Base-by-base conservation (phyloP, 2,888 invertebrate genomes). In the Magallana nippona region DNA sequence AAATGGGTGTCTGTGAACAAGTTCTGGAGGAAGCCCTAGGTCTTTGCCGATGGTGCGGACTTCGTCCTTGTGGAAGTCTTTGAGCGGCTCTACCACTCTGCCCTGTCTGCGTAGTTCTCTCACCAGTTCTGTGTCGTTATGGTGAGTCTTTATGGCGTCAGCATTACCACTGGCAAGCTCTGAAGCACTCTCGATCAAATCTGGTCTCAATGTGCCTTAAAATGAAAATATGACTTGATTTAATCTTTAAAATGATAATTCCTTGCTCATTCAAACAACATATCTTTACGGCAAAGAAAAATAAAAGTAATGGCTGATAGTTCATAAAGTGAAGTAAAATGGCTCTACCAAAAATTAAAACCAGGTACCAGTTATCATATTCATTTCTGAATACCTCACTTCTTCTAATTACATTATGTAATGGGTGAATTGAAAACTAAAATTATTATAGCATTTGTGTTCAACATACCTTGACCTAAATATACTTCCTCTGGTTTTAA, bases 11-110 rank as follows among this genome's bases (percentile, higher is more conserved):
- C 99, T 96, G 95, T 97, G 96, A 85, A 99, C 97, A 89, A 99
- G 95, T 89, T 97, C 96, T 63, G 96, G 94, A 13, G 98, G 97
- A 87, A 99, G 95, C 0, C 98, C 98, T 84, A 99, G 95, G 95
- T 98, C 98, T 92, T 96, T 95, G 82, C 99, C 99, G 88, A 99
- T 95, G 84, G 96, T 96, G 85, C 99, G 96, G 32, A 98, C 98
- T 96, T 99, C 99, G 93, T 99, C 99, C 95, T 99, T 99, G 95
- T 99, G 99, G 94, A 99, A 99, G 95, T 99, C 99, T 95, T 97
- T 97, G 84, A 99, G 95, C n/a, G 99, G 99, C 94, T 99, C 99
- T 15, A 99, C 97, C 27, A 99, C 98, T 83, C 98, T 95, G 15
- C 98, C 98, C 93, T 93, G 91, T 82, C 95, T 94, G 90, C 96